These are phyloP conservation scores for Mizuhopecten yessoensis DNA, from an alignment of 1,140 invertebrate species.

Conservation along the genomic window DNA sequence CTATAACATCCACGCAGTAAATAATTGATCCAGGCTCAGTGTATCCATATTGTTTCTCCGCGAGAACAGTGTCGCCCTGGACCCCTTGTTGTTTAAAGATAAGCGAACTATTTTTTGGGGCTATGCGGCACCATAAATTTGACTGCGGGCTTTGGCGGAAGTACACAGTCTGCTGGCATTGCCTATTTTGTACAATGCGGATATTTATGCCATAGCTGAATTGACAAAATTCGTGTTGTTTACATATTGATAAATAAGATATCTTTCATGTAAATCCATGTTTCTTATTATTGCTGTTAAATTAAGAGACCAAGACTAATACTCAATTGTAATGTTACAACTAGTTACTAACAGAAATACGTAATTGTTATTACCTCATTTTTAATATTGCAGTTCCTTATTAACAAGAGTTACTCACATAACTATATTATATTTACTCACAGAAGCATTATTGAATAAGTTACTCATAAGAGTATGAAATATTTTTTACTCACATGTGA, in stretches of 20 bases:
- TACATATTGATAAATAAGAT: too few relatives aligned
- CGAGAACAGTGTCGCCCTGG: not conserved
- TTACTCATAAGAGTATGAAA: too few relatives aligned
- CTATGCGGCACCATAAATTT: conserved; percentile 25
- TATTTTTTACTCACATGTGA: too few relatives aligned
- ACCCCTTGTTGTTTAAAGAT: conserved; percentile 26
- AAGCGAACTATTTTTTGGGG: conserved; percentile 13
- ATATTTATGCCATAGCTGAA: conserved; percentile 15
- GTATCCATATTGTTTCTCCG: not conserved
- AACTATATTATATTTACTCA: too few relatives aligned
- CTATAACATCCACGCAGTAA: conserved; percentile 2
- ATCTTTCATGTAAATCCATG: not conserved
- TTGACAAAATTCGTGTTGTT: not conserved
- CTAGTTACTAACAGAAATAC: too few relatives aligned
- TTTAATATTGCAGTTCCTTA: too few relatives aligned
- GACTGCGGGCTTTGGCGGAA: not conserved
- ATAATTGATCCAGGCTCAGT: conserved; percentile 29
- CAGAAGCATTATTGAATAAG: too few relatives aligned
- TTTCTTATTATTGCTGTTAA: too few relatives aligned
- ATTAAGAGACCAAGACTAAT: too few relatives aligned
- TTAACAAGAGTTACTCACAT: too few relatives aligned
- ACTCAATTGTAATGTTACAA: too few relatives aligned
- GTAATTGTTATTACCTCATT: too few relatives aligned
- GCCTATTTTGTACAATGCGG: conserved; percentile 1
- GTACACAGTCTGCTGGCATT: not conserved